phyloP scores from a whole-genome alignment of 2,797 vertebrate genomes.

The Hafferia zeledoni region DNA sequence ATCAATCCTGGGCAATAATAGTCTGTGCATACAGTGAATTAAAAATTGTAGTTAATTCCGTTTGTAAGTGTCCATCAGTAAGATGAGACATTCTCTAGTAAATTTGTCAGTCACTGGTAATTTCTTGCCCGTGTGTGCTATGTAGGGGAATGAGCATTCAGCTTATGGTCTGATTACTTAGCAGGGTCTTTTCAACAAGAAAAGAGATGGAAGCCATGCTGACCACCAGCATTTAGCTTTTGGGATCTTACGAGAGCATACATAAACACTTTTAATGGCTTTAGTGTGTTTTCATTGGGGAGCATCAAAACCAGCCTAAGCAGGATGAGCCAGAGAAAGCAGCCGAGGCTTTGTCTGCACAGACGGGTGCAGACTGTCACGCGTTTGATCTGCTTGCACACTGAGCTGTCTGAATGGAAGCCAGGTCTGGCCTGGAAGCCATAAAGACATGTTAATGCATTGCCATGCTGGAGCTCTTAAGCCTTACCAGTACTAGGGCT shows the following conservation, averaged over 20 bases:
- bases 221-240: constrained; percentile 31
- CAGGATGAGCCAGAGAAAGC: constrained; percentile 49
- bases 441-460: constrained; percentile 55
- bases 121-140: neutral
- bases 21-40: neutral
- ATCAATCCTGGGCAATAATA: neutral
- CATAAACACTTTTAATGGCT: constrained; percentile 32
- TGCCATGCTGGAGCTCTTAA: constrained; percentile 24
- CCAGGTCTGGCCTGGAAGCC: constrained; percentile 55
- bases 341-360: neutral
- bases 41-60: neutral
- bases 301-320: constrained; percentile 41
- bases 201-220: neutral
- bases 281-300: constrained; percentile 35
- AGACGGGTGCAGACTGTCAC: constrained; percentile 19
- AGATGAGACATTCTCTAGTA: rapidly evolving
- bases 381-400: constrained; percentile 47
- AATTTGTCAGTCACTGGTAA: neutral
- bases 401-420: constrained; percentile 50
- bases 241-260: neutral
- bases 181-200: neutral
- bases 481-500: neutral
- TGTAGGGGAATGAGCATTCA: neutral
- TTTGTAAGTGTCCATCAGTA: neutral
- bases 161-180: neutral